Base-by-base conservation (phyloP, 2,797 vertebrate genomes). In the Paguma larvata region DNA sequence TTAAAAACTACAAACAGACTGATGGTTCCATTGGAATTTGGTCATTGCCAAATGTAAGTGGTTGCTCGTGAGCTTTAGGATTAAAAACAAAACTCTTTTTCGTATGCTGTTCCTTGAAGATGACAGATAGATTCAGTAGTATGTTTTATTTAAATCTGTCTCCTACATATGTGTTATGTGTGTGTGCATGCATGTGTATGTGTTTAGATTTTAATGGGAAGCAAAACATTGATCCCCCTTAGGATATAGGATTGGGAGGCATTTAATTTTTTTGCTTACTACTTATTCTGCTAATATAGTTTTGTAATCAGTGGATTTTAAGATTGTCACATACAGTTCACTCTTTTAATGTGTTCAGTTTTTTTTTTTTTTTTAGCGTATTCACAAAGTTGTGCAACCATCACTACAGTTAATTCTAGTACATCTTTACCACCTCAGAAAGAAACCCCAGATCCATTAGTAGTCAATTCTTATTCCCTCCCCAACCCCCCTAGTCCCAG, bases 1-100 rank as follows among this genome's bases (percentile, higher is more conserved):
- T 95, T 94, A 53, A 97, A 91, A 95, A 84, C 23, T 67, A 21
- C 4, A 95, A 87, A 51, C 12, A 93, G 67, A 94, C 32, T 84
- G 27, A 38, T 96, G 27, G 41, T 72, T 94, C 62, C 56, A 80
- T 27, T 96, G 25, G 25, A 88, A 86, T 96, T 93, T 87, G 32
- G 48, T 92, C 79, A 88, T 38, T 94, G 59, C 75, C 65, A 72
- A 2, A 62, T 65, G 92, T 94, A 97, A 72, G 84, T 89, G 92
- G 90, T 82, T 85, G 46, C 27, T 89, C 53, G 3, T 97, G 77
- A 90, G 48, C 27, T 68, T 95, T 87, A 85, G 53, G 53, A 68
- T 90, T 94, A 93, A 90, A 89, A 96, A 46, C 48, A 94, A 56
- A 86, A 75, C 23, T 72, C 10, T 32, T 88, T 89, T 67, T 86